Conservation (phyloP, 2,797 vertebrate species). For the Crenichthys baileyi region DNA sequence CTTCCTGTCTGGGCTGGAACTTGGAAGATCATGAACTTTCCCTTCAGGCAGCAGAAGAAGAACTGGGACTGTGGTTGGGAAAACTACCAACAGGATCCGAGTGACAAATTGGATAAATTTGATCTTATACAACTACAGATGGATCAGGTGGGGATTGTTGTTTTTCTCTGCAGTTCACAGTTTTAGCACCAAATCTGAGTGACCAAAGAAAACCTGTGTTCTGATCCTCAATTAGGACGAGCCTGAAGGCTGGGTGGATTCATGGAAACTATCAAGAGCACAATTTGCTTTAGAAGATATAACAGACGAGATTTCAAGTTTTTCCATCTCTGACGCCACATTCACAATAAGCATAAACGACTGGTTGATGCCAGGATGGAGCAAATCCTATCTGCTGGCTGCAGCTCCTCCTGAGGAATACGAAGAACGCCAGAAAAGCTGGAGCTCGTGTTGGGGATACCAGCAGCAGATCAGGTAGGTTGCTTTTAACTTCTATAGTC, state of each 20-base stretch:
- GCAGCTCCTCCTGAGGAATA: conserved; percentile 30
- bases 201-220: not conserved
- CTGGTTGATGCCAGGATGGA: conserved; percentile 58
- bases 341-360: conserved; percentile 17
- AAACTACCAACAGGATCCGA: conserved; percentile 20
- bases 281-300: conserved; percentile 10
- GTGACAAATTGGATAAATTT: conserved; percentile 27
- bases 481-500: no score
- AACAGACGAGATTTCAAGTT: conserved; percentile 1
- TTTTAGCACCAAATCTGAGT: not conserved
- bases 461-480: conserved; percentile 59
- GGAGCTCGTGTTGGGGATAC: conserved; percentile 66
- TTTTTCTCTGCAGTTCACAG: not conserved
- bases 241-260: conserved; percentile 55
- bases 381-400: conserved; percentile 54
- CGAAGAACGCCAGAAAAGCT: conserved; percentile 38
- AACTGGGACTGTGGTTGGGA: conserved; percentile 70
- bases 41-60: conserved; percentile 66
- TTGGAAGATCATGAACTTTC: conserved; percentile 74
- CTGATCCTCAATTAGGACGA: conserved; percentile 32
- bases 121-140: conserved; percentile 22
- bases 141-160: conserved; percentile 49
- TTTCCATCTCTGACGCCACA: not conserved
- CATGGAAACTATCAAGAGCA: conserved; percentile 55
- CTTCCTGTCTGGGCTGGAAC: conserved; percentile 71